Percentiles rank a stretch among this genome's conserved stretches.
Conservation (phyloP, 2,888 invertebrate species). For the Autographa gamma region DNA sequence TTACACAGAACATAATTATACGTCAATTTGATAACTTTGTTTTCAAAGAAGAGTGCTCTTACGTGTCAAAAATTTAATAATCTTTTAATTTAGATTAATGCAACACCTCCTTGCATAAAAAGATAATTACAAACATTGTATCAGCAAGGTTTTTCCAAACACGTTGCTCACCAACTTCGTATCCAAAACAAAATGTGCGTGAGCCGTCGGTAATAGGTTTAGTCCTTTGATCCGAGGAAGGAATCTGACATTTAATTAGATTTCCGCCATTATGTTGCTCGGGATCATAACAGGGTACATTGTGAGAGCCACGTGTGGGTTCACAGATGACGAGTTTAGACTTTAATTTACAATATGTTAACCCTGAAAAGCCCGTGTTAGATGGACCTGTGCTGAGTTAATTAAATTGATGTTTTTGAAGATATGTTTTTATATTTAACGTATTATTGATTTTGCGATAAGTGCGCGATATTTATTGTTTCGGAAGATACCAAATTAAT, state of each 20-base stretch:
- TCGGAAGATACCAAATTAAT: too few species aligned
- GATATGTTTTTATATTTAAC: not conserved
- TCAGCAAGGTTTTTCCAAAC: not conserved
- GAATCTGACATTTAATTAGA: conserved; percentile 65
- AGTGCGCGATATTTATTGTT: not conserved
- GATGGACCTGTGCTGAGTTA: not conserved
- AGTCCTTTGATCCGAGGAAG: conserved; percentile 61
- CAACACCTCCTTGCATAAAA: too few species aligned
- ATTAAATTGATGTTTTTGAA: not conserved
- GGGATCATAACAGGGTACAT: conserved; percentile 51
- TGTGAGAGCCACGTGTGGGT: conserved; percentile 23
- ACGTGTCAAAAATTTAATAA: too few species aligned
- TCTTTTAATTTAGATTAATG: too few species aligned
- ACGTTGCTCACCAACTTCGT: conserved; percentile 23
- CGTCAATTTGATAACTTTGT: too few species aligned
- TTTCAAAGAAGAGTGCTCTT: too few species aligned
- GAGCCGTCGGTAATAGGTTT: conserved; percentile 53
- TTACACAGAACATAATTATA: too few species aligned
- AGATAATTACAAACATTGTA: too few species aligned
- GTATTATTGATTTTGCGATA: too few species aligned
- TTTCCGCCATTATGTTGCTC: conserved; percentile 53
- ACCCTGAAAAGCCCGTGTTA: not conserved
- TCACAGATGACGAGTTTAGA: conserved; percentile 36
- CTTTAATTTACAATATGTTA: conserved; percentile 29
- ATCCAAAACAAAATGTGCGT: conserved; percentile 42